Conservation (phyloP, 1,140 invertebrate species). For the Bombus difficillimus region DNA sequence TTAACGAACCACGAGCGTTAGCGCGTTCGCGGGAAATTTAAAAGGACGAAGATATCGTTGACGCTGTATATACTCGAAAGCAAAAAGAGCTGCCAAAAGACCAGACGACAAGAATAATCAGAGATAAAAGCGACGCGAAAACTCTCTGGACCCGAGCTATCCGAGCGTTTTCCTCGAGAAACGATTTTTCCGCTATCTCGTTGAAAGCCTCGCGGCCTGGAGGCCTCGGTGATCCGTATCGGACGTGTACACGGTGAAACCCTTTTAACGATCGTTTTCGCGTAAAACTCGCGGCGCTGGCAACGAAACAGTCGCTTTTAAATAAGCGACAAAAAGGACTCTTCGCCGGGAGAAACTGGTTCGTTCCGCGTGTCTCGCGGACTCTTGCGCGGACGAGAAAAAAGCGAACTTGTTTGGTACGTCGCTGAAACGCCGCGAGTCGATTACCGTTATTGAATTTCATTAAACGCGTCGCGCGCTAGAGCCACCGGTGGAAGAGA, state of each 20-base stretch:
- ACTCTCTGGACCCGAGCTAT: no score
- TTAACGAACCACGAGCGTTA: no score
- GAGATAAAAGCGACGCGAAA: no score
- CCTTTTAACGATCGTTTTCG: constrained; percentile 53
- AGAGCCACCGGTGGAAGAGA: constrained; percentile 23
- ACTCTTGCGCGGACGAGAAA: constrained; percentile 25
- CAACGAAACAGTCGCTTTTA: constrained; percentile 35
- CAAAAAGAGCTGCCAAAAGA: no score
- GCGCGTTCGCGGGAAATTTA: no score
- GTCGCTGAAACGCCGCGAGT: constrained; percentile 59
- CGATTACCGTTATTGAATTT: constrained; percentile 73
- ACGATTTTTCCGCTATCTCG: no score
- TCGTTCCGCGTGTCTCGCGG: constrained; percentile 32
- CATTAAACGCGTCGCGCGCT: constrained; percentile 54
- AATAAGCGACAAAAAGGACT: constrained; percentile 37
- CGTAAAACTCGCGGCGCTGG: constrained; percentile 32
- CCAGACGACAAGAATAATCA: accelerated
- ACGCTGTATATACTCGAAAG: no score
- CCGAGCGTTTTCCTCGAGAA: no score
- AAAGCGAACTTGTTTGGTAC: constrained; percentile 35
- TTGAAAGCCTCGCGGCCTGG: no score
- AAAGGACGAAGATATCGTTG: no score
- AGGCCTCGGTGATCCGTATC: no score
- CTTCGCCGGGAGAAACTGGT: constrained; percentile 64
- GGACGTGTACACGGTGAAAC: no score